Percentiles rank a stretch among this genome's conserved stretches.
Evolutionary conservation across 2,113 vertebrate genomes (phyloP).

Genomic region (Ellobius talpinus): DNA sequence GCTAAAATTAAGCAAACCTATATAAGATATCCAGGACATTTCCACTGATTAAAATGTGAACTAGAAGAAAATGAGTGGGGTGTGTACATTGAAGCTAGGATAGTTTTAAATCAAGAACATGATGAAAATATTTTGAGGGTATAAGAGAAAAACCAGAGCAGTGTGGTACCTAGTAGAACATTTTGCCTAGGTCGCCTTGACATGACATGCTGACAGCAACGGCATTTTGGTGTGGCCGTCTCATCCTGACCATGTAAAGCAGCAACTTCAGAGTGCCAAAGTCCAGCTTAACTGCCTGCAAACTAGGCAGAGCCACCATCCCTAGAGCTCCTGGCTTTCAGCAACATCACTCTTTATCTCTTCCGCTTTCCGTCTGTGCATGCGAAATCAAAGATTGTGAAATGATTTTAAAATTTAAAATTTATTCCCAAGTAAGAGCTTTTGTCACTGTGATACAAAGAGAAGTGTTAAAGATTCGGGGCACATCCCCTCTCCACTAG

Average conservation of each 20-base stretch:
- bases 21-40: background rate
- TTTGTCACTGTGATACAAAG: background rate
- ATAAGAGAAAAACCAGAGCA: background rate
- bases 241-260: slow-evolving; percentile 21
- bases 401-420: background rate
- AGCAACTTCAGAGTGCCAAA: slow-evolving; percentile 21
- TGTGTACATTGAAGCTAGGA: background rate
- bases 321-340: background rate
- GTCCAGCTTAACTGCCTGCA: background rate
- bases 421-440: background rate
- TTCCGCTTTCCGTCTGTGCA: background rate
- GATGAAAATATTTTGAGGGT: background rate
- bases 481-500: background rate
- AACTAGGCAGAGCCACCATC: background rate
- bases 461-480: background rate
- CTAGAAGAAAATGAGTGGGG: background rate
- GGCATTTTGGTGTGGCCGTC: slow-evolving; percentile 51
- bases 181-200: slow-evolving; percentile 56
- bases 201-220: slow-evolving; percentile 53
- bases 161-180: background rate
- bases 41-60: background rate
- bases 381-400: background rate
- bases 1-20: background rate
- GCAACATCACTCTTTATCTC: too few species aligned
- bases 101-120: background rate